Percentiles rank a stretch among this genome's conserved stretches.
Conservation (phyloP, 2,888 invertebrate genomes). For the Acronicta psi region DNA sequence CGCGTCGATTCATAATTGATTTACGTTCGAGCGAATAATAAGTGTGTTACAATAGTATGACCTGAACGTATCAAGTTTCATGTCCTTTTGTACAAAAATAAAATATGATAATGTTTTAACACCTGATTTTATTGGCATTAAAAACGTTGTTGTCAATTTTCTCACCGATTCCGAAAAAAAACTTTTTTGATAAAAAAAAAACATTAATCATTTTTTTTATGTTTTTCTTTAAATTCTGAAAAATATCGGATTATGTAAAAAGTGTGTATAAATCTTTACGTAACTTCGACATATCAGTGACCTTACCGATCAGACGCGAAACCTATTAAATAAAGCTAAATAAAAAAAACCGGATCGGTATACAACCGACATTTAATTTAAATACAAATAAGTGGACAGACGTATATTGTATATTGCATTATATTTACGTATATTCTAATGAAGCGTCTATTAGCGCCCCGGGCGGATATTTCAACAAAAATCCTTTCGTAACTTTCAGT, state of each 20-base stretch:
- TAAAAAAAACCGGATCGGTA: conserved; percentile 58
- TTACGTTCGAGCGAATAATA: conserved; percentile 42
- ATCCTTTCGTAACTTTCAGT: conserved; percentile 73
- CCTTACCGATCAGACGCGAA: conserved; percentile 56
- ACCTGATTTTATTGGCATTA: conserved; percentile 39
- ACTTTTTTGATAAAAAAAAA: not conserved
- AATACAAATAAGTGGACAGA: conserved; percentile 33
- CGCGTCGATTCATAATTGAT: conserved; percentile 32
- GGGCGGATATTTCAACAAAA: conserved; percentile 62
- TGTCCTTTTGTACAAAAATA: conserved; percentile 43
- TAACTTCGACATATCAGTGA: conserved; percentile 52
- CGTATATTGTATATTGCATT: conserved; percentile 39
- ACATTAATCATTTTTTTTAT: not conserved
- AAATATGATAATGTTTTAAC: conserved; percentile 36
- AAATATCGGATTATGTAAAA: not conserved
- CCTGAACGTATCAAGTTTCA: conserved; percentile 41
- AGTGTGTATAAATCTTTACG: conserved; percentile 22
- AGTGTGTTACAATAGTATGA: conserved; percentile 49
- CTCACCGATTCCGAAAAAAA: conserved; percentile 12
- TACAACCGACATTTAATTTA: conserved; percentile 28
- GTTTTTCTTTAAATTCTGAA: not conserved
- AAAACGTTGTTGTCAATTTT: conserved; percentile 29
- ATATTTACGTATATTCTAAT: conserved; percentile 60
- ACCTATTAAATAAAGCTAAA: conserved; percentile 48
- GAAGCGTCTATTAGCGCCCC: conserved; percentile 68